phyloP scores from a whole-genome alignment of 2,797 vertebrate genomes.

The Brachyrhaphis roseni region DNA sequence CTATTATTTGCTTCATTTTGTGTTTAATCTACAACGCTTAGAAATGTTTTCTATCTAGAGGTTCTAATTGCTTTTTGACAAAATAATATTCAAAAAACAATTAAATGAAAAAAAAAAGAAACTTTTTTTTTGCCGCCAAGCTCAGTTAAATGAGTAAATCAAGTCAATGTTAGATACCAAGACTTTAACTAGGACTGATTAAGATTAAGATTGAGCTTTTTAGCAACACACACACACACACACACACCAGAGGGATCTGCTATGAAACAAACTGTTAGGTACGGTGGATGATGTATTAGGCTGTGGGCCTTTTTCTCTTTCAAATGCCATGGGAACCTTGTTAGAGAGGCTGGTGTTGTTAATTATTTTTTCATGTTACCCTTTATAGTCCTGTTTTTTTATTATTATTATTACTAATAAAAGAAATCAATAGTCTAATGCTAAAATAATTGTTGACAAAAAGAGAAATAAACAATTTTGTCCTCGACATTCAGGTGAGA shows the following conservation, averaged over 20 bases:
- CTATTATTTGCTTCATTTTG: slow-evolving; percentile 83
- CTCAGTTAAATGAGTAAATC: neutral
- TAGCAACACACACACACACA: neutral
- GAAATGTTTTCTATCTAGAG: slow-evolving; percentile 50
- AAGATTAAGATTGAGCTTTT: neutral
- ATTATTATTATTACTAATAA: neutral
- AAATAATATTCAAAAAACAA: slow-evolving; percentile 47
- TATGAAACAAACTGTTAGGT: neutral
- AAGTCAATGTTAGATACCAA: no score
- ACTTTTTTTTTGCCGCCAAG: neutral
- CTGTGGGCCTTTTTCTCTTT: slow-evolving; percentile 1
- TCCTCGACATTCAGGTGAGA: neutral
- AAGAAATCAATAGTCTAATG: neutral
- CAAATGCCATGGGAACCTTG: neutral
- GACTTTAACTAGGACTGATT: neutral
- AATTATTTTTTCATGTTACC: neutral
- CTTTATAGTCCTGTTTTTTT: neutral
- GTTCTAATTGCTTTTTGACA: slow-evolving; percentile 11
- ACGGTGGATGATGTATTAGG: neutral
- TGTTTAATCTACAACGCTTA: slow-evolving; percentile 72
- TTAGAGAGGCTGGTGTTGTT: neutral
- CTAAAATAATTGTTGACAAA: neutral
- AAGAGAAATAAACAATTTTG: neutral
- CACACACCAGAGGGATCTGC: neutral
- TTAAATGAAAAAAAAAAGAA: slow-evolving; percentile 27